phyloP scores from a whole-genome alignment of 2,113 vertebrate genomes.

The Odontophorus gujanensis region DNA sequence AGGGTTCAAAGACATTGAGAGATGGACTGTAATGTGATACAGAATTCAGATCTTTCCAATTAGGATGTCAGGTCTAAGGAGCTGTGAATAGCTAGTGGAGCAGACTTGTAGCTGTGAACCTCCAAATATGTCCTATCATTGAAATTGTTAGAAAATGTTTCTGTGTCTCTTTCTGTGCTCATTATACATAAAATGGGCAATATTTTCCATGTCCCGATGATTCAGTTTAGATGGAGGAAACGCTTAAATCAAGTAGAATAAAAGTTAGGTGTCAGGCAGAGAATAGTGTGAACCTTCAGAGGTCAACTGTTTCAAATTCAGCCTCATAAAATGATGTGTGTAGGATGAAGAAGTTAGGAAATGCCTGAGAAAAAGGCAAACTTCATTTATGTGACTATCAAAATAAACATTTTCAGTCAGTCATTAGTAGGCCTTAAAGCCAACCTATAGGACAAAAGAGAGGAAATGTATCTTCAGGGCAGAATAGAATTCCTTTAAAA shows the following conservation, averaged over 20 bases:
- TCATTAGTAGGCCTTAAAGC: not conserved
- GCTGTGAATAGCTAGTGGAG: not conserved
- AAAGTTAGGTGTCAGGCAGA: fast-evolving
- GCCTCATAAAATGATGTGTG: not conserved
- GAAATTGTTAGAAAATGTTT: not conserved
- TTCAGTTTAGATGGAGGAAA: not conserved
- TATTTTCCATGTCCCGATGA: not conserved
- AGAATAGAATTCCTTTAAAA: not conserved
- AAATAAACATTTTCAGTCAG: not conserved
- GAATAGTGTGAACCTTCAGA: fast-evolving
- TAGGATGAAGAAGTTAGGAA: fast-evolving
- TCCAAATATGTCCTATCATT: not conserved
- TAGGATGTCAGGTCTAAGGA: not conserved
- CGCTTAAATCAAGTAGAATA: not conserved
- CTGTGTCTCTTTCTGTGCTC: not conserved
- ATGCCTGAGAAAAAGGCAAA: not conserved
- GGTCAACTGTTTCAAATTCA: not conserved
- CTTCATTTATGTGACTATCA: not conserved
- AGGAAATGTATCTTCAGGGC: not conserved
- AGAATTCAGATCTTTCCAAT: fast-evolving
- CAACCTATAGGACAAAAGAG: not conserved
- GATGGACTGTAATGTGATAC: too few relatives aligned
- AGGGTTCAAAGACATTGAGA: fast-evolving
- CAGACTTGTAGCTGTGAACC: not conserved
- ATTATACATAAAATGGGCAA: fast-evolving